Percentiles rank a stretch among this genome's conserved stretches.
These are phyloP conservation scores for Drosophila meridionalis DNA, from an alignment of 2,888 invertebrate genomes.

Conservation along the genomic window DNA sequence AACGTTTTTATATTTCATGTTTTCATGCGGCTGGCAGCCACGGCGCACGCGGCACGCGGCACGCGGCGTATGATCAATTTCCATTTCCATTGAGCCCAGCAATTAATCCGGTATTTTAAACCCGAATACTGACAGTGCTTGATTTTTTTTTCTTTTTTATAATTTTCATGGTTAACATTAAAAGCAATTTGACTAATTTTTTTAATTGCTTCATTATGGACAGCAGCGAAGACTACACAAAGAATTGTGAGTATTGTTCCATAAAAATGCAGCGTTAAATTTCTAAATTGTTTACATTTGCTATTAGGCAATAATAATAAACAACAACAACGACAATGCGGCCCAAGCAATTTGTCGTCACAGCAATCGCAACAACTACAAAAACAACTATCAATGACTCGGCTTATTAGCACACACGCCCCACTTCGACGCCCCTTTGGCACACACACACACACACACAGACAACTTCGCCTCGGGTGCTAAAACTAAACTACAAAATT, in stretches of 20 bases:
- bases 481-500: conserved; percentile 76
- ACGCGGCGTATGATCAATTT: conserved; percentile 48
- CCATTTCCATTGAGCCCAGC: conserved; percentile 40
- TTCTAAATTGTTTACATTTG: conserved; percentile 75
- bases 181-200: conserved; percentile 49
- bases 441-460: conserved; percentile 10
- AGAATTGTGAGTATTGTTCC: conserved; percentile 45
- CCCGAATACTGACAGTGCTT: conserved; percentile 9
- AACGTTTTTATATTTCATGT: conserved; percentile 21
- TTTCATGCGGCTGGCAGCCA: neutral
- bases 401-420: conserved; percentile 66
- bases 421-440: conserved; percentile 24
- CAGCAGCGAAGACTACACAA: conserved; percentile 12
- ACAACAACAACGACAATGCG: conserved; percentile 18
- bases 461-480: conserved; percentile 58
- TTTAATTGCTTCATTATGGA: conserved; percentile 58
- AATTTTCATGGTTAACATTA: conserved; percentile 13
- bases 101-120: conserved; percentile 36
- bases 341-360: conserved; percentile 53
- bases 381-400: conserved; percentile 53
- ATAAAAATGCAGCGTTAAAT: conserved; percentile 74
- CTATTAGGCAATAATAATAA: conserved; percentile 63
- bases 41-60: conserved; percentile 10
- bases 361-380: conserved; percentile 36
- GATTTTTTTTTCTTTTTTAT: neutral